Conservation (phyloP, 2,797 vertebrate species). For the Enoplosus armatus region DNA sequence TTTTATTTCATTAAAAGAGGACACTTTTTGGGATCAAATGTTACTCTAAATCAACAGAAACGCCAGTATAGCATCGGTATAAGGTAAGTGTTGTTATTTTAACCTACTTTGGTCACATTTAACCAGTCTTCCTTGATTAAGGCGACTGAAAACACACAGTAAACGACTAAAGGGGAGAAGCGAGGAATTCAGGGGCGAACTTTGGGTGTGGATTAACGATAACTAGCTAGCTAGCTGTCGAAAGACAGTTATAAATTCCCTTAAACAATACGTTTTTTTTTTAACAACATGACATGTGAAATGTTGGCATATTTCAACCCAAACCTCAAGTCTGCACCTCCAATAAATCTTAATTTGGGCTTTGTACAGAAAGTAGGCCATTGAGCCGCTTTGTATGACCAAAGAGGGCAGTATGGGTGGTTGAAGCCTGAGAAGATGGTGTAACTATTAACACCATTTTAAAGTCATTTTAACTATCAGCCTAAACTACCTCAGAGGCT, state of each 20-base stretch:
- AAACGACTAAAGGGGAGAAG: constrained; percentile 21
- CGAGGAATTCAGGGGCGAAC: constrained; percentile 56
- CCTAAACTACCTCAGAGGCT: background rate
- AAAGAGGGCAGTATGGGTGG: background rate
- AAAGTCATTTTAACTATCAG: background rate
- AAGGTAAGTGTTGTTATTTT: constrained; percentile 64
- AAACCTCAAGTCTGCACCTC: rapidly evolving
- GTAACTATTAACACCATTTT: background rate
- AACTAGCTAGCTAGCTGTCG: constrained; percentile 1
- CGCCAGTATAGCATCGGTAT: rapidly evolving
- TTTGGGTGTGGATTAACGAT: constrained; percentile 72
- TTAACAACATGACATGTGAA: rapidly evolving
- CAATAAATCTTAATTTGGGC: background rate
- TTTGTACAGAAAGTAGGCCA: constrained; percentile 54
- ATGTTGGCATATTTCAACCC: background rate
- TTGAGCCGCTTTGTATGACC: constrained; percentile 21
- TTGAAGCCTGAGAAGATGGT: background rate
- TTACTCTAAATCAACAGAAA: constrained; percentile 30
- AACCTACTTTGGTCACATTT: background rate
- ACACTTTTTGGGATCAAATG: constrained; percentile 50
- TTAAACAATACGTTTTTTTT: rapidly evolving
- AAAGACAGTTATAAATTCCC: too few relatives aligned
- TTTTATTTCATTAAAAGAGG: background rate
- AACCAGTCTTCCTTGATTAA: background rate
- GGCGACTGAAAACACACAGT: background rate